A percentile compares a stretch with the other conserved stretches of the same genome.
These are phyloP conservation scores for Coracias cyanogaster DNA, from an alignment of 2,797 vertebrate genomes.

Conservation along the genomic window DNA sequence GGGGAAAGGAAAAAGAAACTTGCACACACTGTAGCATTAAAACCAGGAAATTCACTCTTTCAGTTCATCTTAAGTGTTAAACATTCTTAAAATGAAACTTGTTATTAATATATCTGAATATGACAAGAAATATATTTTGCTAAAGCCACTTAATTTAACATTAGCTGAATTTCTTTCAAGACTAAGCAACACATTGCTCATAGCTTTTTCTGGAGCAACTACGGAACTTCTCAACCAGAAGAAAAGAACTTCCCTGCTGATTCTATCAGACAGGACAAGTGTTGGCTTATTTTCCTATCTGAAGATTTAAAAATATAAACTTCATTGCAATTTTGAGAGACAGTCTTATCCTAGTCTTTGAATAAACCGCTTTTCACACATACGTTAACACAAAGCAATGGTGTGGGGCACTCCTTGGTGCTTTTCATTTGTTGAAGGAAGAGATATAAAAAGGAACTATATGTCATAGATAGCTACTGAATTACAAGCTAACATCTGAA, in stretches of 20 bases:
- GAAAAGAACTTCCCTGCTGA: background rate
- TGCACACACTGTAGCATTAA: background rate
- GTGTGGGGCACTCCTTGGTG: background rate
- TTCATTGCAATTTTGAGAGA: background rate
- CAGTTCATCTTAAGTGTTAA: background rate
- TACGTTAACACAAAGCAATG: background rate
- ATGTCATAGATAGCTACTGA: background rate
- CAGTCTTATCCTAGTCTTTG: background rate
- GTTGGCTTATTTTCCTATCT: background rate
- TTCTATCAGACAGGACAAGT: background rate
- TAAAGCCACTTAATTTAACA: background rate
- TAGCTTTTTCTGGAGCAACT: background rate
- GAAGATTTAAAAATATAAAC: background rate
- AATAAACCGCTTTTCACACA: background rate
- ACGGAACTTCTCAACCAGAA: background rate
- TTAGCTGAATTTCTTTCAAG: background rate
- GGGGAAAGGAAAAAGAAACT: background rate
- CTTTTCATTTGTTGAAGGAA: background rate
- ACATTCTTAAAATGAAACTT: background rate
- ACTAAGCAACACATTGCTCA: background rate
- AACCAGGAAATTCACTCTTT: background rate
- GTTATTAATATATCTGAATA: background rate
- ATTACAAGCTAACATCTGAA: background rate
- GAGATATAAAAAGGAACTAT: background rate
- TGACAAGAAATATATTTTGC: background rate